Evolutionary conservation across 2,888 invertebrate genomes (phyloP).

Genomic region (Zaprionus obscuricornis): DNA sequence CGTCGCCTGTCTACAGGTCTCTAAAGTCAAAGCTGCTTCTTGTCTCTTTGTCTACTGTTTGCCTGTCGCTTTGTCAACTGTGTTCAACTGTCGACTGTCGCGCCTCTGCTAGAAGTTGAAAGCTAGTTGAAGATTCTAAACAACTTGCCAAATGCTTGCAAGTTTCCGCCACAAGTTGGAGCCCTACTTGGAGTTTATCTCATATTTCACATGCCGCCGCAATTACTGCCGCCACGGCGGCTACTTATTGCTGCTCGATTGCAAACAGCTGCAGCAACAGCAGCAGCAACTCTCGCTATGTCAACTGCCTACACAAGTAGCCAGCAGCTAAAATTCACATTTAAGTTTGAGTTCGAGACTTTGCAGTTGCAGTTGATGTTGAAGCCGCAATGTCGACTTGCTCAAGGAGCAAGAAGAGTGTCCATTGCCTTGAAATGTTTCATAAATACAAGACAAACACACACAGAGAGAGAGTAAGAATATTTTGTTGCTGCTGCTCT

Average conservation of each 20-base stretch:
- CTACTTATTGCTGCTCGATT: conserved; percentile 55
- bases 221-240: conserved; percentile 71
- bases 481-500: no score
- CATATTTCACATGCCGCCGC: conserved; percentile 79
- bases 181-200: conserved; percentile 79
- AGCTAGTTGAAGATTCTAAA: conserved; percentile 78
- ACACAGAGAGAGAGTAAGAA: no score
- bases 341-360: no score
- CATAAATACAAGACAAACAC: conserved; percentile 78
- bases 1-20: conserved; percentile 44
- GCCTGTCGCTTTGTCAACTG: conserved; percentile 18
- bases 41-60: conserved; percentile 23
- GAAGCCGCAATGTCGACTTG: no score
- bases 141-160: conserved; percentile 76
- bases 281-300: conserved; percentile 42
- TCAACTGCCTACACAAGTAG: conserved; percentile 74
- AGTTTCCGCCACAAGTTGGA: conserved; percentile 47
- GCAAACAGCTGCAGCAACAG: conserved; percentile 10
- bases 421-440: conserved; percentile 78
- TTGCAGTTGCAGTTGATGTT: no score
- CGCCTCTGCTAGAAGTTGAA: conserved; percentile 1
- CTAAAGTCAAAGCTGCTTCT: conserved; percentile 8
- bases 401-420: conserved; percentile 43
- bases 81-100: background rate
- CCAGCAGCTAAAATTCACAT: no score